phyloP scores from a whole-genome alignment of 2,113 vertebrate genomes.

The Mungos mungo region DNA sequence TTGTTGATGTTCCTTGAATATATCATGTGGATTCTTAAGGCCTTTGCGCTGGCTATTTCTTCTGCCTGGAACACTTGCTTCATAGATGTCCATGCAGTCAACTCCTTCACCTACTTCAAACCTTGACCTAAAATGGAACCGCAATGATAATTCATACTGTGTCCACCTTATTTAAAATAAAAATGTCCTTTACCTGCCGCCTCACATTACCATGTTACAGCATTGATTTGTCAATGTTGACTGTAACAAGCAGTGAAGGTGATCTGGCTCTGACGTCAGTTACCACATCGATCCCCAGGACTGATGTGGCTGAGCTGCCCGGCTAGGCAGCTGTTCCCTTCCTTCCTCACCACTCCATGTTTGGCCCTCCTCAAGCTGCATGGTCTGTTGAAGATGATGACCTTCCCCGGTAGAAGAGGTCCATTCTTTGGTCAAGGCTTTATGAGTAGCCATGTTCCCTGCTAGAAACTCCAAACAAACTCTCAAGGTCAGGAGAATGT shows the following conservation, averaged over 20 bases:
- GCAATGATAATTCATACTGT: neutral
- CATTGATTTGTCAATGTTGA: neutral
- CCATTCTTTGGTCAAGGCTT: neutral
- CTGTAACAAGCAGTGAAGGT: neutral
- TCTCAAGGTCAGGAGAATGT: neutral
- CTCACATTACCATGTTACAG: neutral
- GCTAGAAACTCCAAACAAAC: neutral
- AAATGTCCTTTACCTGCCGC: neutral
- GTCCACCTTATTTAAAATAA: neutral
- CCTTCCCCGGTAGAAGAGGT: neutral
- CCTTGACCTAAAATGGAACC: neutral
- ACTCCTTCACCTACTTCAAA: too few species aligned
- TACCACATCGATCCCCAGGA: neutral
- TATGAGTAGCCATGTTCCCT: neutral
- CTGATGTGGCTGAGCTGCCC: neutral
- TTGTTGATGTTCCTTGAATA: neutral
- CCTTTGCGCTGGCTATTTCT: neutral
- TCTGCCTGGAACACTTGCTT: neutral
- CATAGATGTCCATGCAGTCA: neutral
- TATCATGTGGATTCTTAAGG: neutral
- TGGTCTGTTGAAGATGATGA: neutral
- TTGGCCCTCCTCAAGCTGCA: neutral
- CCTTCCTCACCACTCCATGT: neutral
- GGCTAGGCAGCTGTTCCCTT: neutral
- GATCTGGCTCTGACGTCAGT: neutral